Base-by-base conservation (phyloP, 1,140 invertebrate genomes). In the Platorchestia sp. region DNA sequence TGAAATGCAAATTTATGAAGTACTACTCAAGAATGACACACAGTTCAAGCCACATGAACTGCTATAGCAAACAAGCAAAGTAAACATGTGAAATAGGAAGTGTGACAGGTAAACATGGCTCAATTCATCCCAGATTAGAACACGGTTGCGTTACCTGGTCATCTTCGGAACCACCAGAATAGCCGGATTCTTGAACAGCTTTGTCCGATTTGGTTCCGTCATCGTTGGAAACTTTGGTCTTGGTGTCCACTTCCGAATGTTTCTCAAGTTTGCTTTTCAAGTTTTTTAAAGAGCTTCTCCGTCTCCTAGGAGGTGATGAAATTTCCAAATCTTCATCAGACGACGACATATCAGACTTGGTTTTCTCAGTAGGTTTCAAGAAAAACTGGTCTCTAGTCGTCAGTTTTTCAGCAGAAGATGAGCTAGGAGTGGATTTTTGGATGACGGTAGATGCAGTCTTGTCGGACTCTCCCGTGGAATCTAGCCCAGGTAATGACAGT, bases 161-260 rank as follows among this genome's bases (percentile, higher is more conserved):
- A 89, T 96, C 96, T 86, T 96, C 96, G 6, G 96, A 95, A 41
- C 95, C 96, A 0, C 96, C 96, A 0, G 95, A 95, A 86, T 96
- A 96, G 19, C 96, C 96, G 5, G 96, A 89, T 40, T 96, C 96
- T 45, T 44, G 95, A 42, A 95, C 59, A 19, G 43, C 51, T 22
- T 44, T 59, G 40, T 45, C 40, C 1, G 95, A 45, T 42, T 95
- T 96, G 91, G 3, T 87, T 96, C 19, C 96, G 45, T 19, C 90
- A 44, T 86, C 91, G 42, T 95, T 53, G 41, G 95, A 45, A 53
- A 91, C 86, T 43, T n/a, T 86, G 42, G 59, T 45, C 5, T 95
- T 53, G 22, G 42, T 93, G 5, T 47, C 91, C 40, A 10, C 45
- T 47, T 93, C 91, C 44, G 40, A 40, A 45, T n/a, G 91, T 36